Percentiles rank a stretch among this genome's conserved stretches.
These are phyloP conservation scores for Pseudochirops corinnae DNA, from an alignment of 2,797 vertebrate genomes.

Conservation along the genomic window DNA sequence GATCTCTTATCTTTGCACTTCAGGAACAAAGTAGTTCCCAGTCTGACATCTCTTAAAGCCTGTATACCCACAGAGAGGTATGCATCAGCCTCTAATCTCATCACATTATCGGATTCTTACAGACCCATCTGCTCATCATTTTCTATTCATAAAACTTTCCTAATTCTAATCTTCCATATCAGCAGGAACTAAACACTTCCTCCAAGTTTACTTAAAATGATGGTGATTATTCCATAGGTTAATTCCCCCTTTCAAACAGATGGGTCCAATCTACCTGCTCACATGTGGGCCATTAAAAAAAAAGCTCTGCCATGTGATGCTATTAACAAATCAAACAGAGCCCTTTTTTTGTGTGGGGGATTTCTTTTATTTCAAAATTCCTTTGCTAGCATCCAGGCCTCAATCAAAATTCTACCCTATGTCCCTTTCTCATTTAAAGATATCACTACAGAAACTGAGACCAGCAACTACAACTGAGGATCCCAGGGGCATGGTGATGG, in stretches of 20 bases:
- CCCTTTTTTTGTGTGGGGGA: conserved; percentile 60
- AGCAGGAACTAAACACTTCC: conserved; percentile 80
- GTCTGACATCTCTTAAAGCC: conserved; percentile 61
- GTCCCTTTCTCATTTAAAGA: neutral
- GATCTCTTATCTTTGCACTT: conserved; percentile 63
- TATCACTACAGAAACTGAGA: conserved; percentile 11
- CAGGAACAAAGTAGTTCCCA: conserved; percentile 73
- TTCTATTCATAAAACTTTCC: conserved; percentile 78
- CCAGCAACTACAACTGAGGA: conserved; percentile 27
- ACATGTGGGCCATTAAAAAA: conserved; percentile 58
- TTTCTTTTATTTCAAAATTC: conserved; percentile 34
- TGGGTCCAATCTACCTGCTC: conserved; percentile 63
- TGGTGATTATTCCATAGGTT: conserved; percentile 58
- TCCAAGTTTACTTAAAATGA: conserved; percentile 75
- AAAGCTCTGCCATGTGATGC: conserved; percentile 40
- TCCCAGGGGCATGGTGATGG: neutral
- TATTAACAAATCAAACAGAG: conserved; percentile 48
- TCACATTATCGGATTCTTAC: conserved; percentile 74
- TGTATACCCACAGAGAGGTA: conserved; percentile 65
- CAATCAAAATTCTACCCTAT: neutral
- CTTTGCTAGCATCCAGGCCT: conserved; percentile 34
- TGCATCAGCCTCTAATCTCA: conserved; percentile 70
- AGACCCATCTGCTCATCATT: conserved; percentile 75
- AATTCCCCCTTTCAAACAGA: conserved; percentile 66
- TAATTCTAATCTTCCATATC: conserved; percentile 80